Conservation (phyloP, 1,140 invertebrate genomes). For the Sarcophaga peregrina region DNA sequence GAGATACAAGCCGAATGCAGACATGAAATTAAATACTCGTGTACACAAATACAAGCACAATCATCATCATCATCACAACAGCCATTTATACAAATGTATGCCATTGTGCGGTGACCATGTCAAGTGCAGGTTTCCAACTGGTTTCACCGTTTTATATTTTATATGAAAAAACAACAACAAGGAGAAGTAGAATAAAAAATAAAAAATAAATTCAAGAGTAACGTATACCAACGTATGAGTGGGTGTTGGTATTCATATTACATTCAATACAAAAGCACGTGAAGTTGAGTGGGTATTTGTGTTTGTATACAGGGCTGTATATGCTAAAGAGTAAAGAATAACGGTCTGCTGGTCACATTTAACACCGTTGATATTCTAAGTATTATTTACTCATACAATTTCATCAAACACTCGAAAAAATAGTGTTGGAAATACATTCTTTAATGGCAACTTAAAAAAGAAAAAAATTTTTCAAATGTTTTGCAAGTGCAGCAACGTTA, state of each 20-base stretch:
- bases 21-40: no score
- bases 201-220: background rate
- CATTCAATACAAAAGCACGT: no score
- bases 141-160: slow-evolving; percentile 21
- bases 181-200: background rate
- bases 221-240: background rate
- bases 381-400: slow-evolving; percentile 20
- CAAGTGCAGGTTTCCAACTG: slow-evolving; percentile 37
- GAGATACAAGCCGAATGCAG: no score
- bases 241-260: background rate
- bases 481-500: background rate
- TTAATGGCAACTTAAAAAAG: background rate
- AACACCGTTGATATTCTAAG: slow-evolving; percentile 26
- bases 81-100: background rate
- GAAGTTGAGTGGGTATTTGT: no score
- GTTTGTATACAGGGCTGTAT: no score
- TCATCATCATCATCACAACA: background rate
- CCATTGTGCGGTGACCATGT: slow-evolving; percentile 38
- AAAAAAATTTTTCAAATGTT: background rate
- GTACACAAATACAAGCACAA: no score
- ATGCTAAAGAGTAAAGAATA: background rate
- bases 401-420: background rate
- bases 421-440: background rate
- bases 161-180: background rate
- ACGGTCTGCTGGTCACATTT: slow-evolving; percentile 20